Base-by-base conservation (phyloP, 2,797 vertebrate species). In the Arctocebus calabarensis region DNA sequence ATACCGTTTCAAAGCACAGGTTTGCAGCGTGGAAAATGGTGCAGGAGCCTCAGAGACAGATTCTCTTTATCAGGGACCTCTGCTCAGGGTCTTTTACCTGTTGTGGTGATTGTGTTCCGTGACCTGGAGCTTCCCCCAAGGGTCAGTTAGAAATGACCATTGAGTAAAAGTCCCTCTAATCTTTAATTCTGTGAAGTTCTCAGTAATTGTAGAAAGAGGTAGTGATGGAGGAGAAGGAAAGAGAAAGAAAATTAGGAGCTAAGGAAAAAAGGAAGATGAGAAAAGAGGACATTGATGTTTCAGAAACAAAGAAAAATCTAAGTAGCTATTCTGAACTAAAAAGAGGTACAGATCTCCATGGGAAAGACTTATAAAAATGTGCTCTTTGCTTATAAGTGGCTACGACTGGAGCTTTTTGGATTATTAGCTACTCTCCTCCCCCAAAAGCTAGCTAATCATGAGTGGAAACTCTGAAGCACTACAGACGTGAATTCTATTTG, bases 1-100 rank as follows among this genome's bases (percentile, higher is more conserved):
- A 96, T n/a, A 64, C 45, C 91, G 92, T 97, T 96, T 57, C 82
- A 92, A 97, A 97, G 94, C 57, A 62, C 92, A 90, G 94, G 95
- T 86, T 97, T 97, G 93, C 93, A 88, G 14, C 64, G 57, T 84
- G 79, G 91, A 94, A 91, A 96, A 91, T 94, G 7, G 19, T 71
- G 93, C 96, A 29, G 52, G 68, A 91, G 59, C 52, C 57, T 73
- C 17, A 57, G 52, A 75, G 70, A 82, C 25, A 68, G 59, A 32
- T 66, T 34, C 48, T 86, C 22, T 82, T 88, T 70, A 64, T 70
- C 68, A 84, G 86, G 59, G 29, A 37, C 37, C 14, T 20, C 16
- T 25, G 12, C 70, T 73, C 23, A 13, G 61, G 12, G 45, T 59
- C 88, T 91, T 84, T 84, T 57, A 37, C 61, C 59, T 68, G 12